These are phyloP conservation scores for Natator depressus DNA, from an alignment of 2,113 vertebrate species.

Conservation along the genomic window DNA sequence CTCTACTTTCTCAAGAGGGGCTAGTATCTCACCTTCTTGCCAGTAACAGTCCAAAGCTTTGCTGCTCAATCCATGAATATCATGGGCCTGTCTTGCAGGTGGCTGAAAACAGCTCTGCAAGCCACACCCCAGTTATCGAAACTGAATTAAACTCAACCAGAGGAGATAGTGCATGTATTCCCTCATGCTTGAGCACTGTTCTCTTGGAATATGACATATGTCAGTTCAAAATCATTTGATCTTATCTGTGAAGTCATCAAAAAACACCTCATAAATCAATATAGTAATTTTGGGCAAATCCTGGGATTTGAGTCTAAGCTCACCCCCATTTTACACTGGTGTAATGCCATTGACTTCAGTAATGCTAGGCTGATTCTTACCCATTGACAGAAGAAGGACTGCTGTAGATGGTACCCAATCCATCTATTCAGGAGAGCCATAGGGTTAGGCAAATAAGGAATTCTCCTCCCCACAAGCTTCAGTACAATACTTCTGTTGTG, in stretches of 20 bases:
- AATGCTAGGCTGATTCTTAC: neutral
- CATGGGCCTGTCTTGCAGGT: neutral
- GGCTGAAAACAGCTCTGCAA: neutral
- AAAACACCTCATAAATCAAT: neutral
- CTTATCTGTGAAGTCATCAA: neutral
- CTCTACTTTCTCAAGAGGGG: neutral
- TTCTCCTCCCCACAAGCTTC: too few species aligned
- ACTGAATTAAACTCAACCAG: neutral
- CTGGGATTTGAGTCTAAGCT: neutral
- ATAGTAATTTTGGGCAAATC: neutral
- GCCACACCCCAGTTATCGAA: neutral
- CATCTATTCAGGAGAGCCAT: neutral
- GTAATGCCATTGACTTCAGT: accelerated
- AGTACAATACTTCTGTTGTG: too few species aligned
- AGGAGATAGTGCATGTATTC: neutral
- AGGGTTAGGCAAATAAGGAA: too few species aligned
- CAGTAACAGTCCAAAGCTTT: neutral
- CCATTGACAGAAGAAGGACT: neutral
- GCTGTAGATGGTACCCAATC: neutral
- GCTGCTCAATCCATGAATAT: neutral
- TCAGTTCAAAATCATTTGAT: neutral
- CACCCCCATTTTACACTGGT: accelerated
- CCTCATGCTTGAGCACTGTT: neutral
- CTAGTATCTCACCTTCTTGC: neutral
- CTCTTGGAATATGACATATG: neutral